Percentiles rank a stretch among this genome's conserved stretches.
Evolutionary conservation across 2,797 vertebrate genomes (phyloP).

Genomic region (Ctenosaura bakeri): DNA sequence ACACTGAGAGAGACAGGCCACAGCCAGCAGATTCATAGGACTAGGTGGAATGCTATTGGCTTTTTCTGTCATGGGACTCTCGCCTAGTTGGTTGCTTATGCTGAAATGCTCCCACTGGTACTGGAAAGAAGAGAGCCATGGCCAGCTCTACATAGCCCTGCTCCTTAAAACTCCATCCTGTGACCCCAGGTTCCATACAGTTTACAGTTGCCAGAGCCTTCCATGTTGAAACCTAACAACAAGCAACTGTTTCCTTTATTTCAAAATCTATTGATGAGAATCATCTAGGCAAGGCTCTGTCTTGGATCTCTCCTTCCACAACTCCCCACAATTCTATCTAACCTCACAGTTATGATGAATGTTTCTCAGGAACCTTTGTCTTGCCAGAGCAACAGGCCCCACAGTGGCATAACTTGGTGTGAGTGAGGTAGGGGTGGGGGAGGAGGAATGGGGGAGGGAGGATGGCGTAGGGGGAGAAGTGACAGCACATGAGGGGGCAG

Average conservation of each 20-base stretch:
- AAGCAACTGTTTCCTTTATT: background rate
- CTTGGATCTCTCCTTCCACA: background rate
- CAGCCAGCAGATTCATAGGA: background rate
- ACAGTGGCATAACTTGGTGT: too few relatives aligned
- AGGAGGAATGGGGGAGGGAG: too few relatives aligned
- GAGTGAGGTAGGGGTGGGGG: too few relatives aligned
- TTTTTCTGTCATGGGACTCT: background rate
- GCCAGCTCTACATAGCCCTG: background rate
- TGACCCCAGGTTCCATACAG: background rate
- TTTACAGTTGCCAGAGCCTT: background rate
- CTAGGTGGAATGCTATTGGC: background rate
- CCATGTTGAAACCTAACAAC: background rate
- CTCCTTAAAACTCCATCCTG: background rate
- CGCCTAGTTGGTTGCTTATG: background rate
- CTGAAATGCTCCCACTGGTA: background rate
- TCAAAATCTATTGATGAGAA: background rate
- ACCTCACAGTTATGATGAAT: background rate
- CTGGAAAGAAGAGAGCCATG: background rate
- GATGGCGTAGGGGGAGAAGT: too few relatives aligned
- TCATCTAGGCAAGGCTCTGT: background rate
- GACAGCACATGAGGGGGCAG: too few relatives aligned
- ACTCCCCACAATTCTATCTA: background rate
- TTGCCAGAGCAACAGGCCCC: background rate
- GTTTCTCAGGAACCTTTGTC: background rate
- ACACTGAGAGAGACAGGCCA: background rate